Base-by-base conservation (phyloP, 2,113 vertebrate genomes). In the Neotoma lepida region DNA sequence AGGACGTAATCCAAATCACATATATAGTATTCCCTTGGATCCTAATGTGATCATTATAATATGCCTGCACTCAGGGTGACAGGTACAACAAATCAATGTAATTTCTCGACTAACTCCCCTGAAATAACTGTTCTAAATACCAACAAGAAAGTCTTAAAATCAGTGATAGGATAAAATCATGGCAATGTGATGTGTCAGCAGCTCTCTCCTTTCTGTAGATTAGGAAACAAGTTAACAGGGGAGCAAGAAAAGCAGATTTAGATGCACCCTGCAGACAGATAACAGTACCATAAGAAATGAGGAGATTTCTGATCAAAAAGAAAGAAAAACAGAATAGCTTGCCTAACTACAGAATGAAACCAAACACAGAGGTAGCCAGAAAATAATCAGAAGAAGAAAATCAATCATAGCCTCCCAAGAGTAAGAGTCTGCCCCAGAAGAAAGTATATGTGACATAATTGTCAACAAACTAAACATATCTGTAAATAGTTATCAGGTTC, bases 11-110 rank as follows among this genome's bases (percentile, higher is more conserved):
- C 54, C 56, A 35, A 18, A 86, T 95, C 74, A 91, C 58, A 94
- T 74, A 88, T 56, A 93, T 0, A 58, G 7, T 66, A 91, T 84
- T 95, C 94, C 89, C 76, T 95, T 91, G 96, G 96, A 63, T 39
- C 86, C 84, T 90, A 89, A 91, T 85, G n/a, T 73, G n/a, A 86
- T 63, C 58, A 70, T 89, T 95, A 94, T 80, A 93, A 73, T 68
- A 51, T 78, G 92, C 74, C 51, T 95, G 49, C 66, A 96, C 76
- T 90, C 46, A 88, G 35, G 41, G 20, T 54, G 28, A 71, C 64
- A 80, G 9, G 49, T 82, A 90, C 20, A 95, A 92, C n/a, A 96
- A 92, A 88, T 87, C 73, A 95, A 44, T 76, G 28, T 85, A 51
- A 94, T 54, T 95, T 96, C 33, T 94, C 80, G 44, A 87, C 24